Percentiles rank a stretch among this genome's conserved stretches.
Conservation (phyloP, 1,140 invertebrate genomes). For the Magallana angulata region DNA sequence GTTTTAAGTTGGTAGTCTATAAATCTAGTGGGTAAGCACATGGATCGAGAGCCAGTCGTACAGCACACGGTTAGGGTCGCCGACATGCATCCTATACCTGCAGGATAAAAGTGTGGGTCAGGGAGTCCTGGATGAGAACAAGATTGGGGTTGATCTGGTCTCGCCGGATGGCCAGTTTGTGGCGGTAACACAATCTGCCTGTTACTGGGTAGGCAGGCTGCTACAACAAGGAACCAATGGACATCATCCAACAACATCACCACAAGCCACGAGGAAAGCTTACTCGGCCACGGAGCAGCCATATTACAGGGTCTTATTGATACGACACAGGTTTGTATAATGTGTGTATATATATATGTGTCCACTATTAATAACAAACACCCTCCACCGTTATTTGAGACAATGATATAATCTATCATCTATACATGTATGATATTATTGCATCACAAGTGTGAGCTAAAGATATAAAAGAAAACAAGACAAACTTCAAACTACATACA, state of each 20-base stretch:
- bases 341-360: background rate
- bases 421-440: too few relatives aligned
- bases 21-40: background rate
- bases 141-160: slow-evolving; percentile 26
- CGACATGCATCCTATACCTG: slow-evolving; percentile 25
- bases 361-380: background rate
- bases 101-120: background rate
- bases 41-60: background rate
- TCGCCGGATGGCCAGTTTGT: slow-evolving; percentile 22
- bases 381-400: background rate
- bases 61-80: background rate
- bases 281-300: background rate
- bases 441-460: too few relatives aligned
- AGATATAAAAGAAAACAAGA: too few relatives aligned
- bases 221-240: slow-evolving; percentile 13
- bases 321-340: background rate
- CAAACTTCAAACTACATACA: too few relatives aligned
- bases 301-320: background rate
- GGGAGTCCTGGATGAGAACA: slow-evolving; percentile 17
- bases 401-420: too few relatives aligned
- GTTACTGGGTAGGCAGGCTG: background rate
- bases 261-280: background rate
- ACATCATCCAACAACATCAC: background rate
- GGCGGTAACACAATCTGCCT: background rate
- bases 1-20: slow-evolving; percentile 10